Percentiles rank a stretch among this genome's conserved stretches.
phyloP scores from a whole-genome alignment of 2,797 vertebrate species.

The Coendou prehensilis region DNA sequence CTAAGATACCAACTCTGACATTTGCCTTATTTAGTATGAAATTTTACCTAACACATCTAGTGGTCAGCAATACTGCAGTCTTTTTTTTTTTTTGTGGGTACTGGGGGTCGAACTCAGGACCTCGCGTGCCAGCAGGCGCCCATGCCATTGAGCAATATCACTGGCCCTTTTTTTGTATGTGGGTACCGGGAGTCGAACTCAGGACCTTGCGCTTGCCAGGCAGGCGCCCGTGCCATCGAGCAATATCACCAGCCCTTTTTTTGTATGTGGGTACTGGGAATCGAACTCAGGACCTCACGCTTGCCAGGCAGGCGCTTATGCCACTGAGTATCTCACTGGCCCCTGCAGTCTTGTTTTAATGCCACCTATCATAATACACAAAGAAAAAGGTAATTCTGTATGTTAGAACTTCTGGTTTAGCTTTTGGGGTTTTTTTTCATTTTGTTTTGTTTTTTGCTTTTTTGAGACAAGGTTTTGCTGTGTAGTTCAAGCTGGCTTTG shows the following conservation, averaged over 20 bases:
- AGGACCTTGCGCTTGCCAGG: no score
- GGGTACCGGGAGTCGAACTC: no score
- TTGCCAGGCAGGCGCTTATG: no score
- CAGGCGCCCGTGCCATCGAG: no score
- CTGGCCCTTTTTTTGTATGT: no score
- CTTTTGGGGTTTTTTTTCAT: not conserved
- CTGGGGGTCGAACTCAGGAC: no score
- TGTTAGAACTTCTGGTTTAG: not conserved
- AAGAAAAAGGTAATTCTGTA: not conserved
- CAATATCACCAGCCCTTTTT: no score
- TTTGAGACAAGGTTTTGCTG: not conserved
- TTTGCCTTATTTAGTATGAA: not conserved
- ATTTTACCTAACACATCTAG: not conserved
- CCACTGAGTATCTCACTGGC: no score
- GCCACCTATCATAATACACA: not conserved
- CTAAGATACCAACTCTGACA: not conserved
- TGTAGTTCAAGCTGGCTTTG: not conserved
- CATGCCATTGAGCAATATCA: no score
- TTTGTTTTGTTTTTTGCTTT: not conserved
- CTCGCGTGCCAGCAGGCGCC: no score
- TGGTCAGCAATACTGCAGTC: not conserved
- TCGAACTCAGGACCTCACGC: no score
- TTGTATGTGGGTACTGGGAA: no score
- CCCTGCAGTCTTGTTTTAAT: not conserved
- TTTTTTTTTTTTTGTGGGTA: not conserved